These are phyloP conservation scores for Lathronympha strigana DNA, from an alignment of 2,888 invertebrate species.

Conservation along the genomic window DNA sequence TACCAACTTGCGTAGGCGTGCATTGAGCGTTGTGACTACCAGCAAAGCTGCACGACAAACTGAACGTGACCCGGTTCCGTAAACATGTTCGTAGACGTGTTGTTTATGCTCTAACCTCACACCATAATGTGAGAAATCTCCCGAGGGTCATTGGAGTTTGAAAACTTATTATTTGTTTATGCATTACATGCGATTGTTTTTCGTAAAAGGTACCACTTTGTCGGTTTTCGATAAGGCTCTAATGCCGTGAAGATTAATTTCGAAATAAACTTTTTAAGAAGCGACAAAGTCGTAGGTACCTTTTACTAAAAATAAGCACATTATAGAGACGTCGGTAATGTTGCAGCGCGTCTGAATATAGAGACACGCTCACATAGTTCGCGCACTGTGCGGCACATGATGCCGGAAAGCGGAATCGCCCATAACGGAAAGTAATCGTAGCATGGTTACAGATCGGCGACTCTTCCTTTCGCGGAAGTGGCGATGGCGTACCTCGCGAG, in stretches of 20 bases:
- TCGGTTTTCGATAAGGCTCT: too few species aligned
- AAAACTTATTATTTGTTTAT: slow-evolving; percentile 6
- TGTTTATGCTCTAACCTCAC: slow-evolving; percentile 41
- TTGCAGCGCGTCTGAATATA: background rate
- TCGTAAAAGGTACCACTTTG: too few species aligned
- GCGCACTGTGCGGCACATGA: background rate
- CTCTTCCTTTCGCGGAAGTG: slow-evolving; percentile 48
- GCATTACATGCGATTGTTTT: too few species aligned
- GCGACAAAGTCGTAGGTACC: background rate
- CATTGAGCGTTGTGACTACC: background rate
- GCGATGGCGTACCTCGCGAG: background rate
- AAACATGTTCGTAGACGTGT: slow-evolving; percentile 36
- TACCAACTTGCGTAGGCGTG: slow-evolving; percentile 5
- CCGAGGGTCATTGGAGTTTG: slow-evolving; percentile 35
- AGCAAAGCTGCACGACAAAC: slow-evolving; percentile 44
- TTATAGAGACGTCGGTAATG: background rate
- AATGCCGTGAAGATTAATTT: too few species aligned
- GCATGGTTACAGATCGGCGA: slow-evolving; percentile 44
- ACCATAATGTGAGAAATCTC: slow-evolving; percentile 38
- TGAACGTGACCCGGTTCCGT: slow-evolving; percentile 49
- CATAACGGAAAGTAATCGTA: slow-evolving; percentile 43
- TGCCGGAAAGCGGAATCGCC: slow-evolving; percentile 47
- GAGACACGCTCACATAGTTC: background rate
- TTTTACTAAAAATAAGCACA: background rate
- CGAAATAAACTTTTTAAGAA: too few species aligned